Evolutionary conservation across 2,113 vertebrate species (phyloP), one percentile per base, ranked within the genome.

Genomic region (Sinocyclocheilus grahami): DNA sequence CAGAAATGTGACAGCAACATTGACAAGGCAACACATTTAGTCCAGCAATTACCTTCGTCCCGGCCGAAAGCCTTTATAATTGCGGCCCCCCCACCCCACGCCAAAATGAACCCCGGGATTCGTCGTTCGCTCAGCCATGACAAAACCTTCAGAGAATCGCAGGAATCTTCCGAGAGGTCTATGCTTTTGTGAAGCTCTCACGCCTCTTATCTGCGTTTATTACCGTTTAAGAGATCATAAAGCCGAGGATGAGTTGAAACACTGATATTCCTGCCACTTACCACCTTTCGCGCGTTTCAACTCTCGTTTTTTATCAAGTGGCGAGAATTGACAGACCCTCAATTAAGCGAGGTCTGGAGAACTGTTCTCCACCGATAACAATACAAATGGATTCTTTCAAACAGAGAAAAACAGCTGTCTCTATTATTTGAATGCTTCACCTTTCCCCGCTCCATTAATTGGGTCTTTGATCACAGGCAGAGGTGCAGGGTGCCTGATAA

Each of bases 371-470:
- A 86, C 95, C 86, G 97, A 98, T 99, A 98, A 98, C 97, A 98
- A 98, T 97, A 97, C 97, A 96, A 98, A 98, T 98, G 97, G 97
- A 98, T 98, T 97, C 97, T 97, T 97, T 96, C 97, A 97, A 97
- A 98, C 97, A 97, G 97, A 97, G 97, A 94, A 97, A 97, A 99
- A 98, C 97, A 98, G 97, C 97, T 98, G 98, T 98, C 97, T 96
- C 97, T 96, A 98, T 98, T 98, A 98, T 98, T 97, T 97, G 96
- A 98, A 98, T 97, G 97, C 96, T 97, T 99, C 97, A 98, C 97
- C 98, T 98, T 97, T 98, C 96, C 96, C 95, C 94, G 89, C 96
- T 96, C 96, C 95, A 97, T 98, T 99, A 99, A 99, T 99, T 99
- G 97, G 96, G 96, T 98, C 97, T 98, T 98, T 99, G 98, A 98